Evolutionary conservation across 2,113 vertebrate genomes (phyloP).

Genomic region (Phaethon lepturus): DNA sequence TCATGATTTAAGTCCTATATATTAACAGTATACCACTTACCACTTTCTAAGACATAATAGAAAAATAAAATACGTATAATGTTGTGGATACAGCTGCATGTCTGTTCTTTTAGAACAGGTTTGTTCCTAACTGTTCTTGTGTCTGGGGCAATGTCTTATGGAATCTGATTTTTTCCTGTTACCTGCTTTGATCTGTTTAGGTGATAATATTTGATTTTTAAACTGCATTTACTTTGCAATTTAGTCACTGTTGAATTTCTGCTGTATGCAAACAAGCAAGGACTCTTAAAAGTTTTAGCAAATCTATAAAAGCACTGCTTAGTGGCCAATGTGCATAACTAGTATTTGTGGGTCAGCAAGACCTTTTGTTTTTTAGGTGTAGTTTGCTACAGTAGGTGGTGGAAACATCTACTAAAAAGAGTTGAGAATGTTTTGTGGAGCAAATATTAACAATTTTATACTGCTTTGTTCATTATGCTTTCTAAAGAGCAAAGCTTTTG

Average conservation of each 20-base stretch:
- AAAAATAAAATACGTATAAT: background rate
- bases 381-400: background rate
- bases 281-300: background rate
- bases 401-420: background rate
- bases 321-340: background rate
- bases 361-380: background rate
- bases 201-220: background rate
- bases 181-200: background rate
- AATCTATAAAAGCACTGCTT: background rate
- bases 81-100: background rate
- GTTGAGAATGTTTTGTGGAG: background rate
- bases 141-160: background rate
- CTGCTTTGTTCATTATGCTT: background rate
- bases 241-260: background rate
- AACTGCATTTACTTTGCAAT: background rate
- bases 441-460: background rate
- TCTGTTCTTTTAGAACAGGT: background rate
- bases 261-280: background rate
- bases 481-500: background rate
- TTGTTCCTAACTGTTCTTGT: background rate
- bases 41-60: background rate
- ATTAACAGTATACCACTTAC: background rate
- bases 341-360: background rate
- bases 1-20: background rate
- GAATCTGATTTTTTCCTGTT: background rate